A percentile compares a stretch with the other conserved stretches of the same genome.
These are phyloP conservation scores for Macrotus californicus DNA, from an alignment of 2,113 vertebrate species.

Conservation along the genomic window DNA sequence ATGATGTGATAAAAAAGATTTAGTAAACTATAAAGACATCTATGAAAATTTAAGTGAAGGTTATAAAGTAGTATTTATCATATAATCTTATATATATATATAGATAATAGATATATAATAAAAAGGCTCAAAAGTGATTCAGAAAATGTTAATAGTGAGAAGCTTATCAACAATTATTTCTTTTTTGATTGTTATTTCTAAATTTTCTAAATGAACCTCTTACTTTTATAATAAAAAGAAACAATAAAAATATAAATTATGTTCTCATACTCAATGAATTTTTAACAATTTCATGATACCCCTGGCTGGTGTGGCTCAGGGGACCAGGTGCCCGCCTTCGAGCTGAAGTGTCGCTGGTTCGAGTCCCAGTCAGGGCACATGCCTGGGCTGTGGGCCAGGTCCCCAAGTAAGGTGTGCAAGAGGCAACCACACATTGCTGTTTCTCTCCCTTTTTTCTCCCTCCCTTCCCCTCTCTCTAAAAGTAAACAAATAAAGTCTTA, in stretches of 20 bases:
- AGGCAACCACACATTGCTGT: too few species aligned
- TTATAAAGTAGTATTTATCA: neutral
- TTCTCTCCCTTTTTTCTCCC: too few species aligned
- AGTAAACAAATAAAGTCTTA: too few species aligned
- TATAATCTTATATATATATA: neutral
- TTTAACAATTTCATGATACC: neutral
- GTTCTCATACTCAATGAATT: neutral
- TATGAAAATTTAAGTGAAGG: neutral
- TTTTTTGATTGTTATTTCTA: conserved; percentile 12
- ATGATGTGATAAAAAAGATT: neutral
- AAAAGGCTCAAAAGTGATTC: neutral
- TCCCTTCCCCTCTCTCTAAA: too few species aligned
- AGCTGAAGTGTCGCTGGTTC: too few species aligned
- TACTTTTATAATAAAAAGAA: conserved; percentile 21
- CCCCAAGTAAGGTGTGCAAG: too few species aligned
- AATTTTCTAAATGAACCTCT: conserved; percentile 20
- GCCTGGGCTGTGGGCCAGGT: too few species aligned
- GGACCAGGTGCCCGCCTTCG: too few species aligned
- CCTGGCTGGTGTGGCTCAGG: too few species aligned
- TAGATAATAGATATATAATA: neutral
- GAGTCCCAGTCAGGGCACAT: too few species aligned
- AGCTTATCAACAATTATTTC: neutral
- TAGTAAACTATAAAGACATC: neutral
- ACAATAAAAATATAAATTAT: neutral
- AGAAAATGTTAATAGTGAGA: neutral